Percentiles rank a stretch among this genome's conserved stretches.
Conservation (phyloP, 1,140 invertebrate species). For the Pseudachorutes palmiensis region DNA sequence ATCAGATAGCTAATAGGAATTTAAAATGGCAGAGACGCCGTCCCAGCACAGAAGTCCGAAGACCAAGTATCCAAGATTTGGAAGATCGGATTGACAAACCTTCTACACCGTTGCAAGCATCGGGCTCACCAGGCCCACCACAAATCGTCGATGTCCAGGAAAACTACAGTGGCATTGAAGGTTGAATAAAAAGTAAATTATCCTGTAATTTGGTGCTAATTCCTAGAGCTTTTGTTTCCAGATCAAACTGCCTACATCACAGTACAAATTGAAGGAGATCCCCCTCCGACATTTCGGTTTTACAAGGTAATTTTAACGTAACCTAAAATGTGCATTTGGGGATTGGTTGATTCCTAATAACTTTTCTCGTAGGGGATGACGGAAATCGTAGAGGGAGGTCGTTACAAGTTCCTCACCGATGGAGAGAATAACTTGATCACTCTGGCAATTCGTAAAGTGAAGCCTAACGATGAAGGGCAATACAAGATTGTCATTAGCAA, state of each 20-base stretch:
- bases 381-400: conserved; percentile 83
- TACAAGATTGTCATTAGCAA: conserved; percentile 90
- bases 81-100: conserved; percentile 80
- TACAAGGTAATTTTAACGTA: conserved; percentile 61
- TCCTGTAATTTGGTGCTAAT: too few species aligned
- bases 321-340: conserved; percentile 4
- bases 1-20: too few species aligned
- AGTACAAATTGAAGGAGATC: conserved; percentile 81
- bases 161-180: conserved; percentile 84
- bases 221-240: conserved; percentile 48
- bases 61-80: conserved; percentile 76
- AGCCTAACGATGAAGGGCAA: conserved; percentile 93
- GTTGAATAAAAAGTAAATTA: conserved; percentile 46
- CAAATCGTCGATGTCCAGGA: conserved; percentile 80
- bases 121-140: conserved; percentile 69
- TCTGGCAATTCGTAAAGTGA: conserved; percentile 88
- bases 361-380: conserved; percentile 54
- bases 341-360: not conserved
- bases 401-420: conserved; percentile 85
- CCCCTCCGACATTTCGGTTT: conserved; percentile 88
- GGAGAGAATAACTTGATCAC: conserved; percentile 80
- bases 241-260: conserved; percentile 82
- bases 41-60: conserved; percentile 72
- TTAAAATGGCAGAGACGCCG: conserved; percentile 58
- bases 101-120: conserved; percentile 71